Percentiles rank a stretch among this genome's conserved stretches.
These are phyloP conservation scores for Xestia rhomboidea DNA, from an alignment of 2,888 invertebrate genomes.

Conservation along the genomic window DNA sequence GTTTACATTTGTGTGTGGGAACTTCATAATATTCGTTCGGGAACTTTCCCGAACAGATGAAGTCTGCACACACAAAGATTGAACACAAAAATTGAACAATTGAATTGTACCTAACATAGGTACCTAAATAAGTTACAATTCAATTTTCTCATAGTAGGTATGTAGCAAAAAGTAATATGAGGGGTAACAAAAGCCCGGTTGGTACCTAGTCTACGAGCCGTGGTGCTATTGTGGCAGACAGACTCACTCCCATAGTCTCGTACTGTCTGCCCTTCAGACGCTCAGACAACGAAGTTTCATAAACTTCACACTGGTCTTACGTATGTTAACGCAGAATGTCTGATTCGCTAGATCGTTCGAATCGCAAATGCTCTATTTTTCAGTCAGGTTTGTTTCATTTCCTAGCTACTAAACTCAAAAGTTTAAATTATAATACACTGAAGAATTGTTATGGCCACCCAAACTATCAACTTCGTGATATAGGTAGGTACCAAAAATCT, in stretches of 20 bases:
- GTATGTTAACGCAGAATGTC: background rate
- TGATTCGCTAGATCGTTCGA: background rate
- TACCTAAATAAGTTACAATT: conserved; percentile 60
- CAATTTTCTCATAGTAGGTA: conserved; percentile 69
- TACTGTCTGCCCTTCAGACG: conserved; percentile 66
- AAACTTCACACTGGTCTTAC: conserved; percentile 33
- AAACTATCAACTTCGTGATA: background rate
- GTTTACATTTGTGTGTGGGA: conserved; percentile 40
- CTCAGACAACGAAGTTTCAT: conserved; percentile 51
- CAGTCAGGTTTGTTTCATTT: background rate
- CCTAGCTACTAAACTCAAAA: background rate
- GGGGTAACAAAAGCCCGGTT: conserved; percentile 74
- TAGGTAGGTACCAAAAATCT: background rate
- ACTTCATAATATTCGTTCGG: conserved; percentile 50
- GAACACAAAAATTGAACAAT: background rate
- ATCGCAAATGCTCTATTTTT: background rate
- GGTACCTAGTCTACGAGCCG: conserved; percentile 70
- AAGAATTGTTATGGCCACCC: background rate
- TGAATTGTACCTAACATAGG: background rate
- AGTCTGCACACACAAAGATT: no score
- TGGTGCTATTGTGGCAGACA: conserved; percentile 67
- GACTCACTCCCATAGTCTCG: conserved; percentile 51
- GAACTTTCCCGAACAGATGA: conserved; percentile 22
- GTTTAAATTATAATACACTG: background rate
- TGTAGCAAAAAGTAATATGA: conserved; percentile 73